phyloP scores from a whole-genome alignment of 2,113 vertebrate species.

The Meles meles region DNA sequence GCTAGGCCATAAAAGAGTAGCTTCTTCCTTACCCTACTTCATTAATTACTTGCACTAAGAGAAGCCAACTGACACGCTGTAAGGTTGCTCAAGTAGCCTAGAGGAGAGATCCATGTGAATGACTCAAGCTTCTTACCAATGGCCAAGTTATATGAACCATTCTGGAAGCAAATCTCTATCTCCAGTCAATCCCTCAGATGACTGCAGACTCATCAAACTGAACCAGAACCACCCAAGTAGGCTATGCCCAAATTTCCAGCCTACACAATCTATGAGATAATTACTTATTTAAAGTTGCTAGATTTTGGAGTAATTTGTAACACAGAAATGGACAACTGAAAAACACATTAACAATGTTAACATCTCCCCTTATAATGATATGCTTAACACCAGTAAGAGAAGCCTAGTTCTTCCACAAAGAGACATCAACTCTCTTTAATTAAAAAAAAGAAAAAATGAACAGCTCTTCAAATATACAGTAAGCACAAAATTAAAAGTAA shows the following conservation, averaged over 20 bases:
- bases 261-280: background rate
- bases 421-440: background rate
- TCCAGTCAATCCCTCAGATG: background rate
- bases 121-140: background rate
- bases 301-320: background rate
- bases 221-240: background rate
- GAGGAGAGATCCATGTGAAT: background rate
- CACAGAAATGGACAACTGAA: slow-evolving; percentile 16
- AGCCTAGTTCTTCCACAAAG: background rate
- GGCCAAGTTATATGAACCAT: background rate
- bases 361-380: slow-evolving; percentile 1
- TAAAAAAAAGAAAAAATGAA: background rate
- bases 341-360: background rate
- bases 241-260: background rate
- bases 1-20: background rate
- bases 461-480: background rate
- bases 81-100: background rate
- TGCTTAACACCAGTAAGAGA: slow-evolving; percentile 16
- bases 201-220: background rate
- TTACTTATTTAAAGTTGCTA: background rate
- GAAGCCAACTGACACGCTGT: background rate
- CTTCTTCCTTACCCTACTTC: background rate
- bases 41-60: background rate
- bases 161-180: background rate
- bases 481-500: background rate